Conservation (phyloP, 2,888 invertebrate species). For the Scaeva pyrastri region DNA sequence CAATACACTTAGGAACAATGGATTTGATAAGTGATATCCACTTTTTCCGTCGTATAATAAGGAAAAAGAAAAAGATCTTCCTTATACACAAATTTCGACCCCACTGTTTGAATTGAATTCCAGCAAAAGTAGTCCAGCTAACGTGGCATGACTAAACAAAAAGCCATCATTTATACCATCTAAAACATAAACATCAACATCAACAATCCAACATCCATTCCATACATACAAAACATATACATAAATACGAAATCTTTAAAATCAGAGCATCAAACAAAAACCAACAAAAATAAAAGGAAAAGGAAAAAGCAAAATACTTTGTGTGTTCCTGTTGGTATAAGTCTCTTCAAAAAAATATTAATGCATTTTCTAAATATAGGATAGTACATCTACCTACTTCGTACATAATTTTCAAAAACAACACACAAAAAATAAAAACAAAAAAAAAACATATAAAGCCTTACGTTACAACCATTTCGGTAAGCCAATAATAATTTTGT, state of each 20-base stretch:
- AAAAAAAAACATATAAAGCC: constrained; percentile 11
- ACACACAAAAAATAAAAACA: constrained; percentile 21
- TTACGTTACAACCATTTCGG: constrained; percentile 47
- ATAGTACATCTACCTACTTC: not conserved
- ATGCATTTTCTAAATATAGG: constrained; percentile 72
- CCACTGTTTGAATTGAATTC: constrained; percentile 3
- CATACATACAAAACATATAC: not conserved
- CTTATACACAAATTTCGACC: not conserved
- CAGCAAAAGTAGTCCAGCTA: constrained; percentile 8
- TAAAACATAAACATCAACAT: constrained; percentile 4
- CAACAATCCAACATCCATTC: constrained; percentile 3
- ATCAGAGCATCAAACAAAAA: constrained; percentile 27
- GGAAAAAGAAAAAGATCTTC: too few species aligned
- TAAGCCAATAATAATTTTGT: constrained; percentile 47
- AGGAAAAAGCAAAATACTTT: not conserved
- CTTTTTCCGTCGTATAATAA: too few species aligned
- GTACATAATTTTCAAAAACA: constrained; percentile 44
- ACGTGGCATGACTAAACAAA: not conserved
- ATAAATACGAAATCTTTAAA: too few species aligned
- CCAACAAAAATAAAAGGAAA: constrained; percentile 14
- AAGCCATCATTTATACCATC: not conserved
- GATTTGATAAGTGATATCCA: too few species aligned
- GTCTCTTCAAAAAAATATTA: constrained; percentile 44
- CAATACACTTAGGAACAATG: too few species aligned
- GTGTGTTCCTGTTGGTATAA: not conserved